These are phyloP conservation scores for Synergus japonicus DNA, from an alignment of 2,888 invertebrate species.

Conservation along the genomic window DNA sequence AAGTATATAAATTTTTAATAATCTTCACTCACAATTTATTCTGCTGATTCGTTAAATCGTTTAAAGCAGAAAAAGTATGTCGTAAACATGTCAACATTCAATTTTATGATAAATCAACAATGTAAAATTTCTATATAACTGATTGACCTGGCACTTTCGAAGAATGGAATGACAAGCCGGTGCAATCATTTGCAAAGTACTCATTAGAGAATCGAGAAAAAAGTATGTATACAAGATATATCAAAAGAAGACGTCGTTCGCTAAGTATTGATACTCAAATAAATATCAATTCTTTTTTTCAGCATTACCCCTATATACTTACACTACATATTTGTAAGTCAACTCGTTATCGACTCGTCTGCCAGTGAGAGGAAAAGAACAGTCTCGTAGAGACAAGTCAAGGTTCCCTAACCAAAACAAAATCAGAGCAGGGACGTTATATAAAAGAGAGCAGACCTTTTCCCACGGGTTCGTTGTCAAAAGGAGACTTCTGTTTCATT, in stretches of 20 bases:
- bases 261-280: no score
- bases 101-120: slow-evolving; percentile 28
- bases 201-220: no score
- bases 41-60: slow-evolving; percentile 22
- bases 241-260: no score
- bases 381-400: slow-evolving; percentile 32
- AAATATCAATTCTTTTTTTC: no score
- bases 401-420: slow-evolving; percentile 40
- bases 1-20: neutral
- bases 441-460: slow-evolving; percentile 21
- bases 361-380: slow-evolving; percentile 14
- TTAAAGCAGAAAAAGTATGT: slow-evolving; percentile 8
- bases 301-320: neutral
- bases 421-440: slow-evolving; percentile 34
- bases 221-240: no score
- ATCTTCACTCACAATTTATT: neutral
- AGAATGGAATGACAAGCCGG: slow-evolving; percentile 9
- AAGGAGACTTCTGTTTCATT: neutral
- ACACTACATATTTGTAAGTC: neutral
- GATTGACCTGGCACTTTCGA: neutral
- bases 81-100: slow-evolving; percentile 7
- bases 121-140: slow-evolving; percentile 21
- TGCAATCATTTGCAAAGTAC: no score
- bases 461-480: neutral
- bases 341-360: slow-evolving; percentile 29